Conservation (phyloP, 2,797 vertebrate species). For the Myotis myotis region DNA sequence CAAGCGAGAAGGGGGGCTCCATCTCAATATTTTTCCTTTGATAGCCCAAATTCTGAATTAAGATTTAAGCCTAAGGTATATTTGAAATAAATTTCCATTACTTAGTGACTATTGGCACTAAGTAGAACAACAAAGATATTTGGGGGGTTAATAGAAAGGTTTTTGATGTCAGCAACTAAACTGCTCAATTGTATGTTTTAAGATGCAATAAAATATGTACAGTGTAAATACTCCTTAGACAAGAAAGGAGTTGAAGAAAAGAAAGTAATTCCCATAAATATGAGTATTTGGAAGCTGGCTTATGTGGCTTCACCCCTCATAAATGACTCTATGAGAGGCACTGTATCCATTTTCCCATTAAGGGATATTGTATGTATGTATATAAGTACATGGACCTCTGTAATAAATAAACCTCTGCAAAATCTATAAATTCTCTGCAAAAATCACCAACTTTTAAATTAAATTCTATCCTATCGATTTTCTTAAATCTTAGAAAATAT, state of each 20-base stretch:
- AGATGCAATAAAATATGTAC: background rate
- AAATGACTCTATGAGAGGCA: background rate
- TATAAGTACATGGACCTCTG: background rate
- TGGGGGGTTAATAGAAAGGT: background rate
- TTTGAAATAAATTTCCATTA: constrained; percentile 10
- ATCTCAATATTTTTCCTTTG: background rate
- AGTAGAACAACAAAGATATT: constrained; percentile 26
- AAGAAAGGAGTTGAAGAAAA: background rate
- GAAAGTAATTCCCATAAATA: constrained; percentile 28
- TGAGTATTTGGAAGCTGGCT: background rate
- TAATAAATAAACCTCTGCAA: background rate
- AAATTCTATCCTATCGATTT: constrained; percentile 29
- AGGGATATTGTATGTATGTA: background rate
- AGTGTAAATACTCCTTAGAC: background rate
- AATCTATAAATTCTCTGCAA: background rate
- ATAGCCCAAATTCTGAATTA: constrained; percentile 7
- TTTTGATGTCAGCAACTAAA: background rate
- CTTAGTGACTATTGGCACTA: background rate
- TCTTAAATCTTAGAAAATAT: constrained; percentile 6
- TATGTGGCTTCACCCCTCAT: background rate
- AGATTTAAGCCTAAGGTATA: background rate
- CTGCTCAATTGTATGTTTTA: background rate
- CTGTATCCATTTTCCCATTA: background rate
- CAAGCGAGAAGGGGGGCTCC: background rate
- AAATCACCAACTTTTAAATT: background rate